Base-by-base conservation (phyloP, 2,888 invertebrate species). In the Loripinus fragilis region DNA sequence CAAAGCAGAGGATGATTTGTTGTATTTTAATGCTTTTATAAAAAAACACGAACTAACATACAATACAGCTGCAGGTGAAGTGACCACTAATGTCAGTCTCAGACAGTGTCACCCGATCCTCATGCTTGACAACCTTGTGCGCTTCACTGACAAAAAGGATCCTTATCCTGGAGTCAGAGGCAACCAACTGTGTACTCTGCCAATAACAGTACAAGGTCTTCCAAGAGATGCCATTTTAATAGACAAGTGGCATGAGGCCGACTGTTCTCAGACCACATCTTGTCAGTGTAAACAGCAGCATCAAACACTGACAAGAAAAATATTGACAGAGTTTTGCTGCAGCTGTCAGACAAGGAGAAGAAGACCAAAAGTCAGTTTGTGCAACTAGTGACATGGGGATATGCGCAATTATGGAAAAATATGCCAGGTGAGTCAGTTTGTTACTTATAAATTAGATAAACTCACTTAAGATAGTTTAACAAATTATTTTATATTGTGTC, bases 121-220 rank as follows among this genome's bases (percentile, higher is more conserved):
- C 5, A 75, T 79, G 75, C 25, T 79, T 48, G 75, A 79, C 45
- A 76, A 79, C 38, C 50, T 79, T 25, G 79, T 75, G 30, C 42
- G 78, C 10, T 60, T 78, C 12, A 60, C 71, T 38, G 74, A 68
- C 33, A 67, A 74, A 17, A 71, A 70, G 0, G 66, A 78, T 23
- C 71, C 78, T 30, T 64, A 42, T 42, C 38, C 38, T 8, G 38
- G 38, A 38, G 38, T 38, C 7, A 38, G 38, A 38, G 38, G 38
- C 10, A 78, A 76, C 28, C 81, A 81, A 50, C 42, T 78, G 23
- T 81, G 81, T n/a, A 81, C 78, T 20, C 64, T 81, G 23, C 81
- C 78, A n/a, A 71, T 81, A 10, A 81, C 81, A 3, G 2, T 81
- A 10, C 76, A 78, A 65, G 76, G 81, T 33, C 71, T 78, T 33